Base-by-base conservation (phyloP, 2,113 vertebrate genomes). In the Syngnathus scovelli region DNA sequence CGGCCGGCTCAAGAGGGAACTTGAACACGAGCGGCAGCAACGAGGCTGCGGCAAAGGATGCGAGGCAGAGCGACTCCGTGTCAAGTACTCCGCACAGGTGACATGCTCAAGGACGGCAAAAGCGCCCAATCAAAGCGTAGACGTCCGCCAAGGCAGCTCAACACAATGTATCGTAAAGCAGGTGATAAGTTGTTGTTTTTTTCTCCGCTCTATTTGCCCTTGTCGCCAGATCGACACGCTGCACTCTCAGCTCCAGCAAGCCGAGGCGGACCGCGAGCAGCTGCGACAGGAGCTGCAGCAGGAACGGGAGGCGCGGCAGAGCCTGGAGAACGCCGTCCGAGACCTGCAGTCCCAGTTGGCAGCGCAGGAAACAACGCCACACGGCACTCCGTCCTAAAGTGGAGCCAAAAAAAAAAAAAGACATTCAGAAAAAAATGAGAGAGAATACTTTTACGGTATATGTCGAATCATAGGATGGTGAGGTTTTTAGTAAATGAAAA, bases 81-180 rank as follows among this genome's bases (percentile, higher is more conserved):
- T 93, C 88, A 96, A 96, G 80, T 99, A 98, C 86, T 96, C 95
- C 0, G 92, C 94, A 4, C 95, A 99, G 95, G 96, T 96, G 73
- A 74, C 80, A 55, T 8, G 6, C 41, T 51, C n/a, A 5, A 19
- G 4, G 55, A 27, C 5, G 21, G 27, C 27, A 16, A 19, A n/a
- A 2, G 8, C 13, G 19, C 7, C 2, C 48, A 46, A 12, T 44
- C 43, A 19, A 6, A 49, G 46, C 46, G 46, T 3, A 49, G 46
- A 49, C 18, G 44, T 48, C 46, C 15, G 16, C 16, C 46, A 19
- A 6, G 15, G 16, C 18, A 19, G 48, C 2, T 4, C n/a, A 21
- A 10, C 52, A 44, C 27, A 8, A n/a, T 54, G 21, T n/a, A n/a
- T 9, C 9, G 18, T 21, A 52, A 46, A 46, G 44, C 15, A 48